Percentiles rank a stretch among this genome's conserved stretches.
Evolutionary conservation across 2,888 invertebrate species (phyloP).

Genomic region (Smittia aterrima): DNA sequence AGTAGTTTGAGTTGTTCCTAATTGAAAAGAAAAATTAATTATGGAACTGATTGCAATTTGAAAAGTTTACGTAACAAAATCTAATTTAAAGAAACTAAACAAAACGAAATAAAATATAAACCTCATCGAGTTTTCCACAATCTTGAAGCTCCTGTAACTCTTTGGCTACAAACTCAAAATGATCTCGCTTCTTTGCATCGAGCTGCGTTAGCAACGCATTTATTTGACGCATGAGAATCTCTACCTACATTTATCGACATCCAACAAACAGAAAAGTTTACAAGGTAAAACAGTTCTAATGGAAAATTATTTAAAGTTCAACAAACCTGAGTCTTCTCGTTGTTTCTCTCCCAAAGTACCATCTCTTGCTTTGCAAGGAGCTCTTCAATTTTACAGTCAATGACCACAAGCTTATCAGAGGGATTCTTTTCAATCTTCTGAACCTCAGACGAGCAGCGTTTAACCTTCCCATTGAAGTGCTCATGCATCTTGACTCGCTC

Average conservation of each 20-base stretch:
- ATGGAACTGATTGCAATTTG: conserved; percentile 8
- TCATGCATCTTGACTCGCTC: conserved; percentile 56
- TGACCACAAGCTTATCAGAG: conserved; percentile 58
- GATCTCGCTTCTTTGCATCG: conserved; percentile 57
- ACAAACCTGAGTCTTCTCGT: conserved; percentile 53
- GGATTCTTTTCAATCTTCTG: conserved; percentile 55
- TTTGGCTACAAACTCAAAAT: conserved; percentile 57
- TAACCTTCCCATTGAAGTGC: conserved; percentile 53
- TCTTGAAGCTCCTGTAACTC: conserved; percentile 58
- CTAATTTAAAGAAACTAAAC: neutral
- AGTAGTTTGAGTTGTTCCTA: conserved; percentile 59
- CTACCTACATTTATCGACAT: conserved; percentile 58
- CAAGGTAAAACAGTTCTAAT: conserved; percentile 49
- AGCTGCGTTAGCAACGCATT: conserved; percentile 58
- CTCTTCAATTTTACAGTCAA: conserved; percentile 59
- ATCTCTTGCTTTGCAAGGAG: conserved; percentile 52
- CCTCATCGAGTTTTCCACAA: conserved; percentile 58
- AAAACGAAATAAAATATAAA: conserved; percentile 48
- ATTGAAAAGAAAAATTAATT: conserved; percentile 47
- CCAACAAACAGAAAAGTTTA: conserved; percentile 50
- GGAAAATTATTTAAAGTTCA: conserved; percentile 44
- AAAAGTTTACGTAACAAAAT: neutral
- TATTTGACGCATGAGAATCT: conserved; percentile 64
- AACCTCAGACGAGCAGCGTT: conserved; percentile 55
- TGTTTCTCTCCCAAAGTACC: conserved; percentile 54